A percentile compares a stretch with the other conserved stretches of the same genome.
These are phyloP conservation scores for Oncorhynchus nerka DNA, from an alignment of 2,113 vertebrate genomes.

Conservation along the genomic window DNA sequence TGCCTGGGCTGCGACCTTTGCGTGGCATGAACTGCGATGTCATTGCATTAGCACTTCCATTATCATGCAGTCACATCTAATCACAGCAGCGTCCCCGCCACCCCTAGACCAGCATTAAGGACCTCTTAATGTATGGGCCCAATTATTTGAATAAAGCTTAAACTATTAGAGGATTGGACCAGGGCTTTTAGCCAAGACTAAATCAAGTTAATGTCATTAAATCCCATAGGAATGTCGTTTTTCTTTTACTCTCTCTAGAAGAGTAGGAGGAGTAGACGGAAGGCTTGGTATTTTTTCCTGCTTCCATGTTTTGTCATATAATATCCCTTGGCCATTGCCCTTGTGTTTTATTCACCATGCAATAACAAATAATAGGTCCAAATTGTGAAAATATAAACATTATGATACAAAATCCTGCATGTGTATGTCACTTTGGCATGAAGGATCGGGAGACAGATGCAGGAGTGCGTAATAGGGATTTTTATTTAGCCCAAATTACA, in stretches of 20 bases:
- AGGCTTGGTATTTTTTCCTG: background rate
- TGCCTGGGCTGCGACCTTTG: constrained; percentile 66
- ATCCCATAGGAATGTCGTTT: constrained; percentile 29
- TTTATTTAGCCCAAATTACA: too few species aligned
- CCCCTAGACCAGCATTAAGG: constrained; percentile 46
- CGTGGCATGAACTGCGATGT: constrained; percentile 54
- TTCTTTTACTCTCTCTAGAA: background rate
- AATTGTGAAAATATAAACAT: background rate
- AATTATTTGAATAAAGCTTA: constrained; percentile 48
- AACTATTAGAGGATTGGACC: constrained; percentile 32
- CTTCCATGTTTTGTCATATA: constrained; percentile 1
- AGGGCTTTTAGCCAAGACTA: constrained; percentile 36
- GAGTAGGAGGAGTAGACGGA: background rate
- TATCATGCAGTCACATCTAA: constrained; percentile 74
- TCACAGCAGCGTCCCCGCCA: constrained; percentile 54
- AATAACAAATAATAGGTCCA: background rate
- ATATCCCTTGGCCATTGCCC: background rate
- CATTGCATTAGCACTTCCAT: constrained; percentile 68
- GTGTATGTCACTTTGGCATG: too few species aligned
- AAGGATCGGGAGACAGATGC: background rate
- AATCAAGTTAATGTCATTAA: constrained; percentile 44
- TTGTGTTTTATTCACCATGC: background rate
- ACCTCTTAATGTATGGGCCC: constrained; percentile 53
- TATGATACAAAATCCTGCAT: background rate
- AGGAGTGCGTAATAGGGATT: too few species aligned